phyloP scores from a whole-genome alignment of 2,113 vertebrate species.

The Sterrhoptilus dennistouni region DNA sequence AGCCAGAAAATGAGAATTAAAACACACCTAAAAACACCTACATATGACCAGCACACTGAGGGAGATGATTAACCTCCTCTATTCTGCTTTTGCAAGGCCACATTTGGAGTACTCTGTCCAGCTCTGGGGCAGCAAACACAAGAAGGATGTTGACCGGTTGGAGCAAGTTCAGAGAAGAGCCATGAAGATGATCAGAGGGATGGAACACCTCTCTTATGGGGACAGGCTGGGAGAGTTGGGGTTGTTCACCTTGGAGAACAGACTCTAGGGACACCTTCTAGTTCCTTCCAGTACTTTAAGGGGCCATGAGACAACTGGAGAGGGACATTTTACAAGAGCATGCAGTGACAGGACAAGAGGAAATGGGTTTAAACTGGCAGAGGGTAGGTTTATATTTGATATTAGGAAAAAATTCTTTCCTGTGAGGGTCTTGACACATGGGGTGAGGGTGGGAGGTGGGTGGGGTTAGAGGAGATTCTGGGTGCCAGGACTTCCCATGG shows the following conservation, averaged over 20 bases:
- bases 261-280: not conserved
- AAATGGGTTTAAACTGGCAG: not conserved
- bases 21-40: not conserved
- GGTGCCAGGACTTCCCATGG: not conserved
- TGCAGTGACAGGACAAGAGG: not conserved
- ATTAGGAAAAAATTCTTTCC: not conserved
- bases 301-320: fast-evolving
- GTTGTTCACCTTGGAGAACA: not conserved
- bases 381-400: not conserved
- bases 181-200: not conserved
- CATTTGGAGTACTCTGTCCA: not conserved
- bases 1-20: not conserved
- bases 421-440: not conserved
- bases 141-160: not conserved
- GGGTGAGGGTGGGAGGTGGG: fast-evolving
- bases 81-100: not conserved
- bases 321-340: not conserved
- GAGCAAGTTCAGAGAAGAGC: not conserved
- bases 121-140: not conserved
- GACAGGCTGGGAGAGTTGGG: not conserved
- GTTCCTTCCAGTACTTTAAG: not conserved
- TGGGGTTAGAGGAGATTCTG: not conserved
- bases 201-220: not conserved
- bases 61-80: not conserved
- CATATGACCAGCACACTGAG: fast-evolving